Base-by-base conservation (phyloP, 1,140 invertebrate genomes). In the Limonius californicus region DNA sequence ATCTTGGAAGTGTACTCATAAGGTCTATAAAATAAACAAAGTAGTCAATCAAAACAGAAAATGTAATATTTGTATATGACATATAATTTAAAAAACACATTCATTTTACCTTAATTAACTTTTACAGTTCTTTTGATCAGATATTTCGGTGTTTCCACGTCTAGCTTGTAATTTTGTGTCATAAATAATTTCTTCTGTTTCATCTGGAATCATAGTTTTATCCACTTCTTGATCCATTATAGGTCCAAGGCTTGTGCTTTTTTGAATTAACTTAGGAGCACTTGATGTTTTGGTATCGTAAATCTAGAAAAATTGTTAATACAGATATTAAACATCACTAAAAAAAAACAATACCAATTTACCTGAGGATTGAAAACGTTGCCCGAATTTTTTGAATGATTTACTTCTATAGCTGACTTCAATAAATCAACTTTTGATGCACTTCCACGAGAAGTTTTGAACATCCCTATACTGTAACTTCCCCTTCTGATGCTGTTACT, bases 341-440 rank as follows among this genome's bases (percentile, higher is more conserved):
- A 32, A 6, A 32, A 6, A 32, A 32, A 14, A 35, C 43, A 21
- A 35, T 32, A 23, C 55, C 18, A 68, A 57, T 50, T 60, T 57
- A 42, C 42, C 42, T 16, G 27, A 60, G 1, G 57, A 47, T 59
- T 66, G 47, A 63, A 61, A 53, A 59, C 62, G n/a, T n/a, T n/a
- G 63, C 45, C 65, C n/a, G 66, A 69, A 54, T 62, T 70, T 60
- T 64, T 68, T 3, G 65, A 59, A 69, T 84, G 80, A 70, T 81
- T 85, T 64, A 87, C 85, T 75, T 87, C 85, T 16, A 85, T 69
- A 0, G 85, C 82, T 9, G 85, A 87, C 45, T 83, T 80, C 12
- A 87, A 73, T 39, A 86, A 74, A 73, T 87, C 85, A 56, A 84
- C 84, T 70, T 86, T 87, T 12, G 85, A 86, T 8, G 82, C 80